Evolutionary conservation across 2,113 vertebrate genomes (phyloP).

Genomic region (Etheostoma cragini): DNA sequence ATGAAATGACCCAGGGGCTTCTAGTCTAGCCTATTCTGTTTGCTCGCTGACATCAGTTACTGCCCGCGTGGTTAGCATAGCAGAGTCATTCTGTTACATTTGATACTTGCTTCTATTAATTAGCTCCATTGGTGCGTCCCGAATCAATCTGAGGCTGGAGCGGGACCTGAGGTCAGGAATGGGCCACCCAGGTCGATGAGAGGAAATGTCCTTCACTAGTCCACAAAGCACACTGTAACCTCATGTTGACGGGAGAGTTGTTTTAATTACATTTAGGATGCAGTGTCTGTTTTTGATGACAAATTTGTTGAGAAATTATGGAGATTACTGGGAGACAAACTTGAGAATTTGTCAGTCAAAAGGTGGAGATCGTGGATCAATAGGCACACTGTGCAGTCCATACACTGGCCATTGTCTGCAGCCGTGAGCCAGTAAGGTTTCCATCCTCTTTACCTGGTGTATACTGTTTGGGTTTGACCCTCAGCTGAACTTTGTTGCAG

Average conservation of each 20-base stretch:
- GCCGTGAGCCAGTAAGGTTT: constrained; percentile 40
- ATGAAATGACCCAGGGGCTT: constrained; percentile 58
- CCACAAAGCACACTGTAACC: constrained; percentile 4
- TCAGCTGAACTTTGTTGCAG: constrained; percentile 78
- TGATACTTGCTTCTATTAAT: constrained; percentile 78
- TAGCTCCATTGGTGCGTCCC: constrained; percentile 58
- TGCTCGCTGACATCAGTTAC: constrained; percentile 61
- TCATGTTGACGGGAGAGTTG: neutral
- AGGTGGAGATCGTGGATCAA: constrained; percentile 58
- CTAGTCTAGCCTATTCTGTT: constrained; percentile 54
- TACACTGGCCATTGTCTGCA: constrained; percentile 67
- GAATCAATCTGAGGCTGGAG: constrained; percentile 53
- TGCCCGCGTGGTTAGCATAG: constrained; percentile 71
- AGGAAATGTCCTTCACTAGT: constrained; percentile 39
- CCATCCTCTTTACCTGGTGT: constrained; percentile 55
- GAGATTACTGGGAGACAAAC: neutral
- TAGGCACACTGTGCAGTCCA: constrained; percentile 51
- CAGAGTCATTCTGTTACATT: constrained; percentile 80
- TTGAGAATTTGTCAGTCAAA: constrained; percentile 2
- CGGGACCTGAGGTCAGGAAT: constrained; percentile 53
- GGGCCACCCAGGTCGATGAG: constrained; percentile 68
- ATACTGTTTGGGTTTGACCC: constrained; percentile 70
- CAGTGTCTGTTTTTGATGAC: neutral
- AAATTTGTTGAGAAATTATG: neutral
- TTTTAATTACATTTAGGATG: neutral